Conservation (phyloP, 2,113 vertebrate genomes). For the Heterochromis multidens region DNA sequence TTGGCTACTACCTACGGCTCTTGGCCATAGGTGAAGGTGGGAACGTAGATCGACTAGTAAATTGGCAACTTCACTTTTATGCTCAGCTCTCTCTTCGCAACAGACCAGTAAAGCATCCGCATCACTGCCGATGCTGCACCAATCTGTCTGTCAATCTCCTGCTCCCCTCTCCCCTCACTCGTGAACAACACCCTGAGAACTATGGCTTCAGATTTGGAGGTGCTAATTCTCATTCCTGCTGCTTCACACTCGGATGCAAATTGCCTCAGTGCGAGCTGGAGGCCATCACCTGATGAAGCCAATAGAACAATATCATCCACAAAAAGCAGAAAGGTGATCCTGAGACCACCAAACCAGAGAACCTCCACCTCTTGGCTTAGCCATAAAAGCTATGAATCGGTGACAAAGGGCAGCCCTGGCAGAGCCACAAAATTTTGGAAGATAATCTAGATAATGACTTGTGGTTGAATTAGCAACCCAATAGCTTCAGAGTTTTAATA, state of each 20-base stretch:
- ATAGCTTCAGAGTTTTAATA: background rate
- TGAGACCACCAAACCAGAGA: background rate
- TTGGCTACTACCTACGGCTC: background rate
- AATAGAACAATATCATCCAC: background rate
- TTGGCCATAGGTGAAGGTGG: background rate
- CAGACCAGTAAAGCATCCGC: background rate
- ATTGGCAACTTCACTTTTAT: too few relatives aligned
- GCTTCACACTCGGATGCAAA: background rate
- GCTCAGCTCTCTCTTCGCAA: too few relatives aligned
- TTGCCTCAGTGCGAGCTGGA: background rate
- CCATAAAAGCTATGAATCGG: background rate
- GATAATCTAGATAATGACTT: background rate
- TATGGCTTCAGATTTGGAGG: background rate
- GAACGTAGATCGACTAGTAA: background rate
- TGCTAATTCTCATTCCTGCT: background rate
- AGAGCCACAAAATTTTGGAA: too few relatives aligned
- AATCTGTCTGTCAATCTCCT: background rate
- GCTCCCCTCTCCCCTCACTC: background rate
- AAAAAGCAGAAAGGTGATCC: background rate
- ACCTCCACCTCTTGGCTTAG: background rate
- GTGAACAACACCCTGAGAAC: background rate
- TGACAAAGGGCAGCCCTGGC: background rate
- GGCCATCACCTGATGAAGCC: rapidly evolving
- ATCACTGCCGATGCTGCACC: background rate
- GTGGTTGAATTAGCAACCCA: background rate